A percentile compares a stretch with the other conserved stretches of the same genome.
Evolutionary conservation across 2,113 vertebrate genomes (phyloP).

Genomic region (Bombycilla garrulus): DNA sequence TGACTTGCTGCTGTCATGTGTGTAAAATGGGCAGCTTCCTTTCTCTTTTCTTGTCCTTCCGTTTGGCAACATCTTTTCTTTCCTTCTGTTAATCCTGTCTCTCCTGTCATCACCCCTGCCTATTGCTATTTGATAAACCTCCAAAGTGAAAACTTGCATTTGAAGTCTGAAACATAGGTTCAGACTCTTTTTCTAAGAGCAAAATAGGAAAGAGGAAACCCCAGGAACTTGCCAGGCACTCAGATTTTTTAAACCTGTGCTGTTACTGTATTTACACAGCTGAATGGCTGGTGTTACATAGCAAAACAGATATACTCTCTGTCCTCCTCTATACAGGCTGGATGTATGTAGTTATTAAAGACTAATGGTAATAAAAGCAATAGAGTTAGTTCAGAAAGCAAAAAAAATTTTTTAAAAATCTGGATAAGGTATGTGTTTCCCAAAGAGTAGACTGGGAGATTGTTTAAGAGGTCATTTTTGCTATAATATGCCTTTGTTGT

Average conservation of each 20-base stretch:
- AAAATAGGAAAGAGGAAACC: neutral
- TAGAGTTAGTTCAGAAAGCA: neutral
- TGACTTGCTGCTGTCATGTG: slow-evolving; percentile 18
- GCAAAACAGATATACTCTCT: neutral
- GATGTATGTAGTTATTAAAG: neutral
- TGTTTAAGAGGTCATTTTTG: neutral
- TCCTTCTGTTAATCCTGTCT: slow-evolving; percentile 32
- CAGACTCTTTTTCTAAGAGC: neutral
- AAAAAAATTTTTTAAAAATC: neutral
- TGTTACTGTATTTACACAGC: neutral
- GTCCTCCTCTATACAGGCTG: neutral
- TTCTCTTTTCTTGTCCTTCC: neutral
- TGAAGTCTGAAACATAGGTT: neutral
- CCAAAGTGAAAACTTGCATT: neutral
- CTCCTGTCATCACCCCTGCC: neutral
- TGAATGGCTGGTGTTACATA: neutral
- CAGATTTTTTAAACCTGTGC: neutral
- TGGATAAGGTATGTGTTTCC: neutral
- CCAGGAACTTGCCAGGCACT: neutral
- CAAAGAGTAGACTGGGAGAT: neutral
- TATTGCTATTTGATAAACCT: neutral
- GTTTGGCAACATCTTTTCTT: slow-evolving; percentile 3
- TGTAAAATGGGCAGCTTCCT: neutral
- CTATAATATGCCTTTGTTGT: neutral
- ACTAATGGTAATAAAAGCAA: neutral